phyloP scores from a whole-genome alignment of 2,888 invertebrate genomes.

The Aricia artaxerxes region DNA sequence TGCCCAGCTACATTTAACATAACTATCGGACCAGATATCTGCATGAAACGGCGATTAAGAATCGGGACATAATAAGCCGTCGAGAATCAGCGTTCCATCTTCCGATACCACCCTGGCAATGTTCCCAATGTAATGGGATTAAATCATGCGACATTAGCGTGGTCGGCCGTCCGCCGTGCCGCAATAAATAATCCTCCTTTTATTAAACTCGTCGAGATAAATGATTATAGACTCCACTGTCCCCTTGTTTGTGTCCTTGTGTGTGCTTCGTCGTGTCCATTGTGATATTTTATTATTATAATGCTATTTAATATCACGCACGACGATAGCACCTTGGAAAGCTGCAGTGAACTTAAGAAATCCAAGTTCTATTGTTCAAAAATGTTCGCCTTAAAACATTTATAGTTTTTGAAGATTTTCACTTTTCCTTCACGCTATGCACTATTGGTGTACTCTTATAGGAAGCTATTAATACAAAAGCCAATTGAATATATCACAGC shows the following conservation, averaged over 20 bases:
- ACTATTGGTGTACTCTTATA: background rate
- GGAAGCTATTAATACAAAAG: no score
- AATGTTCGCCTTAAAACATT: background rate
- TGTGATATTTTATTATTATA: slow-evolving; percentile 41
- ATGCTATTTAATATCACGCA: slow-evolving; percentile 20
- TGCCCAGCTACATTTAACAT: background rate
- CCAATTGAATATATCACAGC: no score
- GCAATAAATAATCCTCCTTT: slow-evolving; percentile 79
- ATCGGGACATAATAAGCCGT: slow-evolving; percentile 16
- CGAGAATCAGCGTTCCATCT: slow-evolving; percentile 36
- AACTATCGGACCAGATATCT: background rate
- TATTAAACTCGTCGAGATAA: slow-evolving; percentile 79
- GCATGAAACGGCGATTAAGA: slow-evolving; percentile 7
- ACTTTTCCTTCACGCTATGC: background rate
- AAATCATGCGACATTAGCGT: slow-evolving; percentile 76
- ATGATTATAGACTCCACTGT: slow-evolving; percentile 75
- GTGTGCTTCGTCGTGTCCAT: slow-evolving; percentile 40
- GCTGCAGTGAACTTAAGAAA: background rate
- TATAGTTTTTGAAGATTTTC: background rate
- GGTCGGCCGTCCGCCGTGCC: slow-evolving; percentile 53
- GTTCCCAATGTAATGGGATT: slow-evolving; percentile 76
- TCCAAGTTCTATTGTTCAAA: background rate
- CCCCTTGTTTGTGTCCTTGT: slow-evolving; percentile 60
- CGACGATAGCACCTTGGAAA: background rate
- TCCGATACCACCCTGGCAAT: slow-evolving; percentile 56